Evolutionary conservation across 2,888 invertebrate species (phyloP).

Genomic region (Lepidochrysops patricia): DNA sequence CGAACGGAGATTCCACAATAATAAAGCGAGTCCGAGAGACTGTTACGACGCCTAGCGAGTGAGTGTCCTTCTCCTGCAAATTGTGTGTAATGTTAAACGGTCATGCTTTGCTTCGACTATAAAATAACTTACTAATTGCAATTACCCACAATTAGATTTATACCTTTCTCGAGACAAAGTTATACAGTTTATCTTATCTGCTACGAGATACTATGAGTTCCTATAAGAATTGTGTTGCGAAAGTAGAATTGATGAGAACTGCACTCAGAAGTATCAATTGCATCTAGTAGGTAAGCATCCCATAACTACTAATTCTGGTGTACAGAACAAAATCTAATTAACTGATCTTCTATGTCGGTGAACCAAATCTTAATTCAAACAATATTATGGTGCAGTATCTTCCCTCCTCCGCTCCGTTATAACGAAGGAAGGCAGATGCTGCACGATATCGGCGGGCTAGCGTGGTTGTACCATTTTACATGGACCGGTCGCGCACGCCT

Average conservation of each 20-base stretch:
- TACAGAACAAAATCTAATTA: too few relatives aligned
- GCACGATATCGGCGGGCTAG: conserved; percentile 25
- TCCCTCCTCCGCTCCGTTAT: conserved; percentile 29
- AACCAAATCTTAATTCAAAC: neutral
- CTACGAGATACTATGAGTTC: neutral
- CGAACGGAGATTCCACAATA: conserved; percentile 22
- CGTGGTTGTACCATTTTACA: conserved; percentile 43
- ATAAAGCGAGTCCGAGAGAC: conserved; percentile 26
- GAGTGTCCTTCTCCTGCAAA: conserved; percentile 16
- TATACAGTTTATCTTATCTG: neutral
- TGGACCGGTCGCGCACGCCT: conserved; percentile 38
- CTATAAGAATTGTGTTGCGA: neutral
- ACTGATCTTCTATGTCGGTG: too few relatives aligned
- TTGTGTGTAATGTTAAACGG: conserved; percentile 15
- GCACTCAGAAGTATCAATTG: neutral
- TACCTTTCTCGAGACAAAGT: neutral
- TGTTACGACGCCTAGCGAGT: conserved; percentile 22
- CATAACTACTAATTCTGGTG: too few relatives aligned
- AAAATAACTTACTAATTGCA: conserved; percentile 10
- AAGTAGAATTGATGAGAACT: neutral
- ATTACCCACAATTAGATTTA: neutral
- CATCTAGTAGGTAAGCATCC: too few relatives aligned
- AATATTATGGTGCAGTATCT: conserved; percentile 9
- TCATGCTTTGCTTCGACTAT: neutral
- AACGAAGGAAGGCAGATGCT: conserved; percentile 30